Percentiles rank a stretch among this genome's conserved stretches.
Evolutionary conservation across 2,113 vertebrate genomes (phyloP).

Genomic region (Platichthys stellatus): DNA sequence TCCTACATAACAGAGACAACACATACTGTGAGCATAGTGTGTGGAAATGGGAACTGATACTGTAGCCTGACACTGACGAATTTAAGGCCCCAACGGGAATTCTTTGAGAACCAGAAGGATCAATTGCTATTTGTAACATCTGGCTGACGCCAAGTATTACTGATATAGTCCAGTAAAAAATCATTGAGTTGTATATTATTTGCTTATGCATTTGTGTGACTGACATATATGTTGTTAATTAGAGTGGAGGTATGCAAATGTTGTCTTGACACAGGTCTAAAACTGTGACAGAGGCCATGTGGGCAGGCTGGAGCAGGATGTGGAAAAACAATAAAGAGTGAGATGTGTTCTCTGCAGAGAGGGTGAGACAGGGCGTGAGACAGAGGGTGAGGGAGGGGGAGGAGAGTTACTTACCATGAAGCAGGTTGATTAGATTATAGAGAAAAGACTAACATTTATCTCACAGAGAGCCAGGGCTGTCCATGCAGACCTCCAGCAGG

Average conservation of each 20-base stretch:
- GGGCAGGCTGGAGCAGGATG: slow-evolving; percentile 23
- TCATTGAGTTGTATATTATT: slow-evolving; percentile 1
- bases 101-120: slow-evolving; percentile 46
- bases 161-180: slow-evolving; percentile 19
- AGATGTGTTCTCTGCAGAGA: slow-evolving; percentile 33
- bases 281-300: slow-evolving; percentile 28
- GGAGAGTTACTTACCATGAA: slow-evolving; percentile 63
- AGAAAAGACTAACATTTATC: slow-evolving; percentile 70
- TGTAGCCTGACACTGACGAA: slow-evolving; percentile 31
- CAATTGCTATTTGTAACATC: slow-evolving; percentile 69
- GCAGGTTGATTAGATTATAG: slow-evolving; percentile 80
- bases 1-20: neutral
- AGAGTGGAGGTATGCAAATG: slow-evolving; percentile 5
- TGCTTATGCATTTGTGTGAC: neutral
- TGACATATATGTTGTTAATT: neutral
- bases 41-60: slow-evolving; percentile 39
- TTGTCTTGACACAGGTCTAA: neutral
- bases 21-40: slow-evolving; percentile 16
- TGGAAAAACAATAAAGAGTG: slow-evolving; percentile 36
- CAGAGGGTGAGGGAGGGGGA: slow-evolving; percentile 31
- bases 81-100: slow-evolving; percentile 45
- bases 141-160: slow-evolving; percentile 52
- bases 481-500: slow-evolving; percentile 15
- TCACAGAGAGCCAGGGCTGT: slow-evolving; percentile 52
- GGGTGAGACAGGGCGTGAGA: slow-evolving; percentile 24